Evolutionary conservation across 2,888 invertebrate species (phyloP).

Genomic region (Cosmia trapezina): DNA sequence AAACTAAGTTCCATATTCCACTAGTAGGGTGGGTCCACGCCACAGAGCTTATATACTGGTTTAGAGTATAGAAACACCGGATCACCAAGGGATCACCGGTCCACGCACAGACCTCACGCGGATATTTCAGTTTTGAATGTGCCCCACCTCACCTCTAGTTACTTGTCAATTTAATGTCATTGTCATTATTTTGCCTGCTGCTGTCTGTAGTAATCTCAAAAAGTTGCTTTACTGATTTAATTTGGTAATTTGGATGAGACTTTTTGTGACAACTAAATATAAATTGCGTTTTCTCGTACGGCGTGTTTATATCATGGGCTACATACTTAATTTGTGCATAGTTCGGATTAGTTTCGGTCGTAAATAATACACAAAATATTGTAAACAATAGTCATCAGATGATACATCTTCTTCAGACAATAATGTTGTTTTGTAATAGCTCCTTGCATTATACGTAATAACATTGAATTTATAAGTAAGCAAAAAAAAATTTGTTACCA

Average conservation of each 20-base stretch:
- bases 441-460: neutral
- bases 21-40: too few species aligned
- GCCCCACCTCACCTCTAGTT: constrained; percentile 6
- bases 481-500: neutral
- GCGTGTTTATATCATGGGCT: neutral
- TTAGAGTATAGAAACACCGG: too few species aligned
- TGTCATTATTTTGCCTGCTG: neutral
- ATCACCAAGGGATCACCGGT: too few species aligned
- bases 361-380: neutral
- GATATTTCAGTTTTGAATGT: constrained; percentile 7
- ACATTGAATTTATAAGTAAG: neutral
- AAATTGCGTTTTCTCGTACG: neutral
- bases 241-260: neutral
- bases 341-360: neutral
- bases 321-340: neutral
- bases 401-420: neutral
- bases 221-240: neutral
- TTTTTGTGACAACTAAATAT: neutral
- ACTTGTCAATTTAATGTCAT: constrained; percentile 5
- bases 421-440: constrained; percentile 1
- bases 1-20: neutral
- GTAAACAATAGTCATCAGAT: constrained; percentile 29
- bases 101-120: too few species aligned
- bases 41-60: too few species aligned
- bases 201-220: neutral